These are phyloP conservation scores for Bombycilla garrulus DNA, from an alignment of 2,113 vertebrate species.

Conservation along the genomic window DNA sequence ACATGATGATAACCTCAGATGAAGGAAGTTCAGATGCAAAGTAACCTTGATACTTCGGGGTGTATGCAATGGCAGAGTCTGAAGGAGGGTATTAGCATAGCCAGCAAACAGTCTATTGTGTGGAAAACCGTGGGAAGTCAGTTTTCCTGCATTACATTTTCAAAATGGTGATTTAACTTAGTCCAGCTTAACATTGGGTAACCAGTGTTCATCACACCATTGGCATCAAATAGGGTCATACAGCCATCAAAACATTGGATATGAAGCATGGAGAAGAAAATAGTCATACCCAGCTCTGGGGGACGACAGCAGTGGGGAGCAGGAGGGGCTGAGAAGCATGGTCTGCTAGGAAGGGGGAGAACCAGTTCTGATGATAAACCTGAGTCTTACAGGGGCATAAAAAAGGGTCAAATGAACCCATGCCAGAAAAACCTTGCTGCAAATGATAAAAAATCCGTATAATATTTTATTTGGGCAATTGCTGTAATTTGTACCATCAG, in stretches of 20 bases:
- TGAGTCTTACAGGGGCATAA: accelerated
- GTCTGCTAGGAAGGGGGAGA: neutral
- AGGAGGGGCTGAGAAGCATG: neutral
- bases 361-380: neutral
- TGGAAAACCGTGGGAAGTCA: neutral
- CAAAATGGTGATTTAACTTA: neutral
- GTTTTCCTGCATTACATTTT: neutral
- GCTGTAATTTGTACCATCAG: neutral
- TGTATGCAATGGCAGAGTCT: neutral
- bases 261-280: neutral
- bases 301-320: accelerated
- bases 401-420: neutral
- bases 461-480: neutral
- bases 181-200: accelerated
- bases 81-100: neutral
- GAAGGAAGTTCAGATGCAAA: neutral
- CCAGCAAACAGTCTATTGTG: neutral
- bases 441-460: neutral
- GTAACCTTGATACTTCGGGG: neutral
- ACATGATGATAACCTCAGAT: neutral
- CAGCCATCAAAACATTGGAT: neutral
- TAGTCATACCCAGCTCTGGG: neutral
- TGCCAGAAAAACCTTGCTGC: neutral
- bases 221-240: neutral
- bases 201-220: accelerated